A percentile compares a stretch with the other conserved stretches of the same genome.
phyloP scores from a whole-genome alignment of 92 coral and sea anemone genomes.

The Epizoanthus stellaris region DNA sequence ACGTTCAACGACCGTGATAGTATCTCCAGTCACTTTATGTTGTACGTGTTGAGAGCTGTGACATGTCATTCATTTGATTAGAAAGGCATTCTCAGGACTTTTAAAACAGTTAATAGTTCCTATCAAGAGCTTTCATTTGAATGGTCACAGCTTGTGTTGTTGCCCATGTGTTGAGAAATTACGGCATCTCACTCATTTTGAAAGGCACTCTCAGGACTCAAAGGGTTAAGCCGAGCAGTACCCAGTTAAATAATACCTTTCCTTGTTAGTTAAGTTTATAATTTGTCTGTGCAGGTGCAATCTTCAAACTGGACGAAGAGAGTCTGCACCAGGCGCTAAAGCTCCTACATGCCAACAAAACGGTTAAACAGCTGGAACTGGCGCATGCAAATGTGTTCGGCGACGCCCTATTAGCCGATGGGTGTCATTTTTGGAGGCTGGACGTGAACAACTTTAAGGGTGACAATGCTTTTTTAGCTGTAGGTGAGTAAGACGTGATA shows the following conservation, averaged over 20 bases:
- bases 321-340: conserved; percentile 70
- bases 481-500: conserved; percentile 55
- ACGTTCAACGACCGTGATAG: no score
- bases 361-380: conserved; percentile 63
- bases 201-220: no score
- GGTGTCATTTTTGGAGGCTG: conserved; percentile 83
- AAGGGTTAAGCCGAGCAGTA: neutral
- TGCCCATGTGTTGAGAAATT: no score
- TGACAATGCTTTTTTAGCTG: conserved; percentile 79
- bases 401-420: conserved; percentile 78
- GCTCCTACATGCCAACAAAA: conserved; percentile 60
- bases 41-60: no score
- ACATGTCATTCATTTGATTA: no score
- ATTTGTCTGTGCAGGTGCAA: conserved; percentile 60
- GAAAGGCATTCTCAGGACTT: no score
- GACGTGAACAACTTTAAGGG: conserved; percentile 68
- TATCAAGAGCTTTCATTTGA: no score
- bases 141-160: no score
- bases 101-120: no score
- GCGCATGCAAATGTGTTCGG: conserved; percentile 84
- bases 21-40: no score
- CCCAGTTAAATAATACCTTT: neutral
- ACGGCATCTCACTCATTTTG: no score
- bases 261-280: neutral
- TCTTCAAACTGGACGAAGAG: conserved; percentile 80